A percentile compares a stretch with the other conserved stretches of the same genome.
Conservation (phyloP, 2,888 invertebrate genomes). For the Sipha maydis region DNA sequence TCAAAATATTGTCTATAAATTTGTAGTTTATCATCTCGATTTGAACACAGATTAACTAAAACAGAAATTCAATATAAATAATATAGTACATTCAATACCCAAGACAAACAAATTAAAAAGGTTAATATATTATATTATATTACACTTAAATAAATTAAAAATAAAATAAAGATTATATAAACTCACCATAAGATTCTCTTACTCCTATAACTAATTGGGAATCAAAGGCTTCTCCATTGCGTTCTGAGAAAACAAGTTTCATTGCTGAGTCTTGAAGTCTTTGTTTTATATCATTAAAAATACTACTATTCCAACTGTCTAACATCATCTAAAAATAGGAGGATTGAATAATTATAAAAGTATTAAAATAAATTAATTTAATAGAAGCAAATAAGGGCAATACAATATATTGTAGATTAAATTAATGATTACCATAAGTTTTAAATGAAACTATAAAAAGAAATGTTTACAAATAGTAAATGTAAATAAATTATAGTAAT, state of each 20-base stretch:
- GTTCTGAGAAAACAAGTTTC: conserved; percentile 95
- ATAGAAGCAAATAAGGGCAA: neutral
- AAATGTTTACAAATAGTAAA: too few species aligned
- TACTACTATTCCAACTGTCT: conserved; percentile 97
- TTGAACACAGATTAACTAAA: conserved; percentile 93
- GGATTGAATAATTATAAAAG: neutral
- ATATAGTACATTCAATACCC: neutral
- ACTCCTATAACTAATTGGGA: conserved; percentile 97
- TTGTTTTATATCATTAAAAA: conserved; percentile 94
- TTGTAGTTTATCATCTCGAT: conserved; percentile 89
- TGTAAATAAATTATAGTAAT: neutral
- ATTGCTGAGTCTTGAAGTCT: conserved; percentile 94
- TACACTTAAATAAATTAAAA: neutral
- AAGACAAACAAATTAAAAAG: neutral
- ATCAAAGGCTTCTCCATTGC: conserved; percentile 98
- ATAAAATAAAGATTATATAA: conserved; percentile 1
- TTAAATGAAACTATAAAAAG: too few species aligned
- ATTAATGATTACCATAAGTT: neutral
- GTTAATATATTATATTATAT: conserved; percentile 37
- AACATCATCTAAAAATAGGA: conserved; percentile 83
- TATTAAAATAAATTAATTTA: neutral
- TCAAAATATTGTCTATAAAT: conserved; percentile 98
- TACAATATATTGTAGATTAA: neutral
- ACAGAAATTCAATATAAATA: conserved; percentile 64
- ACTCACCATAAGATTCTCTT: conserved; percentile 90